Evolutionary conservation across 2,113 vertebrate species (phyloP).

Genomic region (Aspidoscelis tigris): DNA sequence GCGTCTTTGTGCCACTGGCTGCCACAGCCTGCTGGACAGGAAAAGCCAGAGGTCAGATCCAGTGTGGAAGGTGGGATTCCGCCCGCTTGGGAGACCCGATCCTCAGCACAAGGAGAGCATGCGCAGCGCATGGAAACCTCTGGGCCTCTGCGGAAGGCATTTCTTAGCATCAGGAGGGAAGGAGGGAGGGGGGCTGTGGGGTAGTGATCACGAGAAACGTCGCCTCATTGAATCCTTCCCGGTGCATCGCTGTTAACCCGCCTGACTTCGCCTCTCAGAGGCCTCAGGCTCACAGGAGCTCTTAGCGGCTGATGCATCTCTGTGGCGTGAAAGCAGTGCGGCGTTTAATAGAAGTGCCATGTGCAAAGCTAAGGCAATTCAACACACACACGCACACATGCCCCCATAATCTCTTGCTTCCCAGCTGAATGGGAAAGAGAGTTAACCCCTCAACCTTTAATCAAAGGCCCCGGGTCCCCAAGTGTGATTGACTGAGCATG

Average conservation of each 20-base stretch:
- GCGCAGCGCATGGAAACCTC: not conserved
- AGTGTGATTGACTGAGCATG: conserved; percentile 18
- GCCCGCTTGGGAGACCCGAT: too few relatives aligned
- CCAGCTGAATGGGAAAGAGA: not conserved
- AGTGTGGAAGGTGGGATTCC: too few relatives aligned
- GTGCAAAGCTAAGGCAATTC: not conserved
- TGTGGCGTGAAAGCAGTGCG: not conserved
- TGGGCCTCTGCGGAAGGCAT: not conserved
- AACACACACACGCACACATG: not conserved
- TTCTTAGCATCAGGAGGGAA: not conserved
- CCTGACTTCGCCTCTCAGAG: conserved; percentile 5
- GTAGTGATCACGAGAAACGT: not conserved
- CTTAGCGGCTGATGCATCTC: not conserved
- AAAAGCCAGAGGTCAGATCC: too few relatives aligned
- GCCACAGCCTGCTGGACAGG: too few relatives aligned
- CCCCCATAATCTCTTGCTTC: not conserved
- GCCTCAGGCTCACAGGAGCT: not conserved
- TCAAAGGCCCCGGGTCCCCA: conserved; percentile 14
- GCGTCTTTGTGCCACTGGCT: too few relatives aligned
- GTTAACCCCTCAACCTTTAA: conserved; percentile 24
- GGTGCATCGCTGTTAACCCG: not conserved
- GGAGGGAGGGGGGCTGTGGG: not conserved
- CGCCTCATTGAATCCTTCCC: not conserved
- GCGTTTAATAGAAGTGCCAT: not conserved
- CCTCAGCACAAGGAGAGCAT: too few relatives aligned